Evolutionary conservation across 2,113 vertebrate species (phyloP).

Genomic region (Turnix velox): DNA sequence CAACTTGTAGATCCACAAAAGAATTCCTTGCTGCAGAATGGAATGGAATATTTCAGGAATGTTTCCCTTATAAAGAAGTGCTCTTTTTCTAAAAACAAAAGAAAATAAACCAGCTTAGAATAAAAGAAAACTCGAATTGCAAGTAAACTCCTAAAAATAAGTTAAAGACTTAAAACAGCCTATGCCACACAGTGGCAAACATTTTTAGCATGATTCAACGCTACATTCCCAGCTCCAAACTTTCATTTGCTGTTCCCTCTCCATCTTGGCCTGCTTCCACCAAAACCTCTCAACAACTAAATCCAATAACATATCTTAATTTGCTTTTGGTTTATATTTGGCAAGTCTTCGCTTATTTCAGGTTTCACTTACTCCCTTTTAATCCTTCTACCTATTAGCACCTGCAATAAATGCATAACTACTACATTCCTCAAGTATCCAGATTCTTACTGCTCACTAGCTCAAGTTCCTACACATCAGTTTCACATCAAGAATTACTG

Average conservation of each 20-base stretch:
- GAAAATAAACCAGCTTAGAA: background rate
- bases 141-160: constrained; percentile 8
- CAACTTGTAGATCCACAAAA: background rate
- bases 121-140: background rate
- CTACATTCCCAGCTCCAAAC: background rate
- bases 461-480: background rate
- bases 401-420: background rate
- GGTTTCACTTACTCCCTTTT: background rate
- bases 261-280: background rate
- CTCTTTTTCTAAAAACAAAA: background rate
- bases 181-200: constrained; percentile 41
- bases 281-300: background rate
- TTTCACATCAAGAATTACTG: background rate
- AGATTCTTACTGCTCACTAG: background rate
- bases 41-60: background rate
- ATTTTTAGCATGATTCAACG: background rate
- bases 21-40: background rate
- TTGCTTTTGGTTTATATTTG: background rate
- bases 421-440: background rate
- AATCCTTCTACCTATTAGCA: background rate
- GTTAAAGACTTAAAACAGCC: background rate
- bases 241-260: background rate
- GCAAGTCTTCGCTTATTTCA: background rate
- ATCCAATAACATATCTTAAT: background rate
- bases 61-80: background rate